Conservation (phyloP, 2,888 invertebrate species). For the Dendrolimus houi region DNA sequence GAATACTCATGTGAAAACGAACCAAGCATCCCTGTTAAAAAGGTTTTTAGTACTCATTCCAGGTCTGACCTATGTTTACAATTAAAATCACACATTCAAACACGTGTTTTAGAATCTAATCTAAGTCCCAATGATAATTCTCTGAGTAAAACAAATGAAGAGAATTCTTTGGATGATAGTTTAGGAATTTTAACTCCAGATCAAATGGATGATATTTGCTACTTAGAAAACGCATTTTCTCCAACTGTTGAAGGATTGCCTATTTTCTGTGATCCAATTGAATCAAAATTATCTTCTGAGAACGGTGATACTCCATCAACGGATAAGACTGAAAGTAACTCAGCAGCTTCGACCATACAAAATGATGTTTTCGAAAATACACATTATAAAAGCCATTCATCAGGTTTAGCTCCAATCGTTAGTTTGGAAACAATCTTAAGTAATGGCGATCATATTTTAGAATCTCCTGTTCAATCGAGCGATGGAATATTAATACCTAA, state of each 20-base stretch:
- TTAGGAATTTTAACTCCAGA: slow-evolving; percentile 92
- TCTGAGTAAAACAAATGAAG: slow-evolving; percentile 76
- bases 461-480: slow-evolving; percentile 3
- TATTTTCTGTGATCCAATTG: slow-evolving; percentile 59
- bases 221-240: slow-evolving; percentile 79
- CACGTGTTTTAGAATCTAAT: slow-evolving; percentile 52
- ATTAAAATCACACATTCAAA: slow-evolving; percentile 52
- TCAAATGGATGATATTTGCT: slow-evolving; percentile 87
- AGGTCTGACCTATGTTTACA: slow-evolving; percentile 66
- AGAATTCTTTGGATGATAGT: slow-evolving; percentile 90
- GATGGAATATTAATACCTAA: not conserved
- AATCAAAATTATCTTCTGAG: slow-evolving; percentile 62
- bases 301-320: slow-evolving; percentile 74
- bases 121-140: slow-evolving; percentile 67
- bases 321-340: slow-evolving; percentile 73
- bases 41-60: slow-evolving; percentile 56
- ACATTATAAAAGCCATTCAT: slow-evolving; percentile 18
- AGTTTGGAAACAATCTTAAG: slow-evolving; percentile 38
- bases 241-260: slow-evolving; percentile 80
- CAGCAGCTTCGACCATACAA: slow-evolving; percentile 69
- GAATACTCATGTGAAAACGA: slow-evolving; percentile 70
- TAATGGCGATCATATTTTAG: slow-evolving; percentile 31
- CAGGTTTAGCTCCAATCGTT: slow-evolving; percentile 31
- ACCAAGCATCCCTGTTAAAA: slow-evolving; percentile 40
- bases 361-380: slow-evolving; percentile 57